Conservation (phyloP, 2,797 vertebrate species). For the Acipenser ruthenus region DNA sequence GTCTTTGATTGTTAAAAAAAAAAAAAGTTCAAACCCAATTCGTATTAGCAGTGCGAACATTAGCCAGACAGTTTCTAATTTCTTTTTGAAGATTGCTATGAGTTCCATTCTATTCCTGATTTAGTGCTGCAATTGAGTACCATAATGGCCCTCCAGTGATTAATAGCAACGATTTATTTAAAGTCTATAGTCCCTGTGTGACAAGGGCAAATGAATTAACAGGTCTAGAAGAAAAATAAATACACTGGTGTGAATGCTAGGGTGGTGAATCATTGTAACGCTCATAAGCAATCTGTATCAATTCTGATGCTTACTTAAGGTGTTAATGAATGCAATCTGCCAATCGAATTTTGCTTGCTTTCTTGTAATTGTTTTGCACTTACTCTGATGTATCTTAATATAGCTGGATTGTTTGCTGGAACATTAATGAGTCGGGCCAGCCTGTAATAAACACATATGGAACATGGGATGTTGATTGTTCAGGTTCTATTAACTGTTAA, state of each 20-base stretch:
- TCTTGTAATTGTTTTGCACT: background rate
- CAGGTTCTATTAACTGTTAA: background rate
- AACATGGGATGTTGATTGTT: background rate
- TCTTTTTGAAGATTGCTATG: slow-evolving; percentile 4
- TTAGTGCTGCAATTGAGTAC: slow-evolving; percentile 38
- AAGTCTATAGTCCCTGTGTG: slow-evolving; percentile 16
- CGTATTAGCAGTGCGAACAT: slow-evolving; percentile 43
- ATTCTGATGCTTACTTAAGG: background rate
- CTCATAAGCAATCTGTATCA: background rate
- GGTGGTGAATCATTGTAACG: background rate
- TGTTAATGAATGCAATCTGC: background rate
- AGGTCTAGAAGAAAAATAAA: background rate
- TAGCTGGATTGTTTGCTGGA: background rate
- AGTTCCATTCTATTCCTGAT: slow-evolving; percentile 27
- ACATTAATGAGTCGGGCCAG: background rate
- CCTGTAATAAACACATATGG: background rate
- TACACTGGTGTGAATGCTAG: background rate
- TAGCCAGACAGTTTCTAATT: slow-evolving; percentile 38
- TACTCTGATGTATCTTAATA: slow-evolving; percentile 3
- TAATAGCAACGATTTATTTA: slow-evolving; percentile 26
- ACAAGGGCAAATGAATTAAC: background rate
- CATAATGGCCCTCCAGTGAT: slow-evolving; percentile 32
- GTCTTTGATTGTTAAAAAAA: slow-evolving; percentile 50
- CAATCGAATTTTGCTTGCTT: slow-evolving; percentile 1
- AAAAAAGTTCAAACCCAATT: slow-evolving; percentile 24